Conservation (phyloP, 2,113 vertebrate species). For the Psophia crepitans region DNA sequence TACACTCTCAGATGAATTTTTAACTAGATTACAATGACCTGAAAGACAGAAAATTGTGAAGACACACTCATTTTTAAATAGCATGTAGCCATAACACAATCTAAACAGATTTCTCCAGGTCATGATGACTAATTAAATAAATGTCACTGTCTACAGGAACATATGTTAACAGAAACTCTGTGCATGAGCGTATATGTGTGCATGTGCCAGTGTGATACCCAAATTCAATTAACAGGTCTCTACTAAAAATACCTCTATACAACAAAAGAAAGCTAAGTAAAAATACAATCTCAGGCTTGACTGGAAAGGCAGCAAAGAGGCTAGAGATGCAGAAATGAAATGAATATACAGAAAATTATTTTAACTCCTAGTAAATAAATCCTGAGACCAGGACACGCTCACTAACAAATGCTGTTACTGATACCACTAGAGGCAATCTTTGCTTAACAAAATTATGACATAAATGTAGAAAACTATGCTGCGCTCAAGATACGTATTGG, state of each 20-base stretch:
- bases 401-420: background rate
- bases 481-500: background rate
- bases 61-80: background rate
- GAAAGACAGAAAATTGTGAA: background rate
- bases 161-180: background rate
- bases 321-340: background rate
- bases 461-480: background rate
- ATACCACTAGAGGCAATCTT: background rate
- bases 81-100: background rate
- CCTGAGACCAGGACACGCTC: background rate
- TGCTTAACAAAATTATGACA: background rate
- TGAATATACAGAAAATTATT: background rate
- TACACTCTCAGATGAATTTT: background rate
- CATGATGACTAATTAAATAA: background rate
- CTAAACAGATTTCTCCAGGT: background rate
- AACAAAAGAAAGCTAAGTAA: background rate
- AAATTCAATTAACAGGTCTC: background rate
- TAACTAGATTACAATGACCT: background rate
- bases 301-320: background rate
- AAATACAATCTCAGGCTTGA: background rate
- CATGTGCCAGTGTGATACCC: background rate
- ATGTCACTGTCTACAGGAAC: background rate
- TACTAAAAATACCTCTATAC: background rate
- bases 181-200: background rate
- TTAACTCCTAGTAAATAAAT: background rate